phyloP scores from a whole-genome alignment of 2,113 vertebrate species.

The Mormoops blainvillei region DNA sequence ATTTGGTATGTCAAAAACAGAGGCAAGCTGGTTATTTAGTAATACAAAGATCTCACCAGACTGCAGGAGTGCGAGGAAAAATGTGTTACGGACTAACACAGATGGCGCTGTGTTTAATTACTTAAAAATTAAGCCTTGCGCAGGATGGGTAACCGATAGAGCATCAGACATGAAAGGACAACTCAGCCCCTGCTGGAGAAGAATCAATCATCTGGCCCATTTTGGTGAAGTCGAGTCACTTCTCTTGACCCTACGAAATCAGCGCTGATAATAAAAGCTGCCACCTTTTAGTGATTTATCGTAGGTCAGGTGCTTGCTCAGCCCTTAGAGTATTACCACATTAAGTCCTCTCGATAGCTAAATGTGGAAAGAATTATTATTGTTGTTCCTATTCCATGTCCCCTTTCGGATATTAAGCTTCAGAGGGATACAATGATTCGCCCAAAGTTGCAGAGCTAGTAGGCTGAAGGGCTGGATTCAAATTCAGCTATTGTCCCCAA shows the following conservation, averaged over 20 bases:
- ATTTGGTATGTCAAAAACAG: slow-evolving; percentile 9
- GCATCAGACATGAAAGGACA: background rate
- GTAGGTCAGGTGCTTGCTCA: background rate
- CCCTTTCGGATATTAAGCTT: background rate
- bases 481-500: background rate
- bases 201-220: background rate
- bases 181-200: background rate
- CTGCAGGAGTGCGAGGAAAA: background rate
- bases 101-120: background rate
- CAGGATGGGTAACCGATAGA: background rate
- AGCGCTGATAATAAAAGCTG: background rate
- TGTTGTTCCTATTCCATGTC: background rate
- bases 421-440: background rate
- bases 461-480: background rate
- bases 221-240: background rate
- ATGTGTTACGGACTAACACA: background rate
- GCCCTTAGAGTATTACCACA: background rate
- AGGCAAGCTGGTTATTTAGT: background rate
- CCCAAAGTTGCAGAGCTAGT: background rate
- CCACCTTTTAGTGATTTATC: background rate
- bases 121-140: background rate
- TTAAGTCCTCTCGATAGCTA: background rate
- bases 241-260: background rate
- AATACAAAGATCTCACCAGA: background rate
- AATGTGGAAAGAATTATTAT: background rate